Percentiles rank a stretch among this genome's conserved stretches.
These are phyloP conservation scores for Jordanella pulchra DNA, from an alignment of 2,797 vertebrate species.

Conservation along the genomic window DNA sequence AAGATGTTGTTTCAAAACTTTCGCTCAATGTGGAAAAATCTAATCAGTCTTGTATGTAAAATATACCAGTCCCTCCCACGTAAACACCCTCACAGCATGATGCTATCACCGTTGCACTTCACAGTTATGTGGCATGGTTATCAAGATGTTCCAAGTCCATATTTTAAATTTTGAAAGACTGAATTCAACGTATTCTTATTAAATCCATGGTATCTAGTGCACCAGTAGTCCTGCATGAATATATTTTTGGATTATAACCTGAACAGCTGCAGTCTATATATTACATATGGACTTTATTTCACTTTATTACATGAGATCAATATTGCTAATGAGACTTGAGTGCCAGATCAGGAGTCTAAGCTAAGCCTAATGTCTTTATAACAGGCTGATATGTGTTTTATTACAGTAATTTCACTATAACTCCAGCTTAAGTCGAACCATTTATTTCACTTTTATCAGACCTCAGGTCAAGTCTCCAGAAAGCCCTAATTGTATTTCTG, in stretches of 20 bases:
- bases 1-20: not conserved
- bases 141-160: not conserved
- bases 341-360: not conserved
- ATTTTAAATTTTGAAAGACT: not conserved
- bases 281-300: not conserved
- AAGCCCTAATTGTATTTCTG: no score
- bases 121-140: not conserved
- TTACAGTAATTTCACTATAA: no score
- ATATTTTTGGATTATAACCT: not conserved
- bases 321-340: not conserved
- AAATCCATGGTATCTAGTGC: not conserved
- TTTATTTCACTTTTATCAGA: no score
- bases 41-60: no score
- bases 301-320: not conserved
- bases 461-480: no score
- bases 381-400: not conserved
- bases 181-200: not conserved
- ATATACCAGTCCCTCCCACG: not conserved
- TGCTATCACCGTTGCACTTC: not conserved
- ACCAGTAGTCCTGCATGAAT: not conserved
- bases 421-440: no score
- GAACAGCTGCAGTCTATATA: not conserved
- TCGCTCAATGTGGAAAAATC: not conserved
- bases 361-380: not conserved
- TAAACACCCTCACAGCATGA: not conserved